Evolutionary conservation across 53 echinoderm and acorn worm species (phyloP).

Genomic region (Holothuria leucospilota): DNA sequence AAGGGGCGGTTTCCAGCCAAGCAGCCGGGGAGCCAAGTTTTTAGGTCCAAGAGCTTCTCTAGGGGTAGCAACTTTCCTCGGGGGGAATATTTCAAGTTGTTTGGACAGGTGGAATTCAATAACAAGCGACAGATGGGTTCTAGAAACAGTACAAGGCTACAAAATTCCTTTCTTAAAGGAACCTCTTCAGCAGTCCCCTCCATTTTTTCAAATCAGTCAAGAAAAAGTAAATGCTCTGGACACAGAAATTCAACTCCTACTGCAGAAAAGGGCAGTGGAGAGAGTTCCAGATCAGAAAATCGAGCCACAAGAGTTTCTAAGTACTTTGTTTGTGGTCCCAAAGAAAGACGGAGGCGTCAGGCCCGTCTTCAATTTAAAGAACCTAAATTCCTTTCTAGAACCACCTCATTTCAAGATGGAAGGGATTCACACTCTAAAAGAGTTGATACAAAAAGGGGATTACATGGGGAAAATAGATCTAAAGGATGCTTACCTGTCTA

Average conservation of each 20-base stretch:
- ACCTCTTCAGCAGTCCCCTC: background rate
- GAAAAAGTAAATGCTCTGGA: conserved; percentile 3
- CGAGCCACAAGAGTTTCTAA: background rate
- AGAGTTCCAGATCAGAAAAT: background rate
- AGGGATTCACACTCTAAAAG: conserved; percentile 21
- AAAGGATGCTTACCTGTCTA: background rate
- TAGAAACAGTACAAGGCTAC: background rate
- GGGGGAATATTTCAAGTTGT: background rate
- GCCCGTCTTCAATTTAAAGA: conserved; percentile 17
- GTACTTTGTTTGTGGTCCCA: conserved; percentile 26
- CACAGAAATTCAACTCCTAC: conserved; percentile 1
- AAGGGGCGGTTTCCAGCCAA: conserved; percentile 21
- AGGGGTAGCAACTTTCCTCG: background rate
- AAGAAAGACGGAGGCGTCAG: background rate
- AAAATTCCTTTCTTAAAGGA: background rate
- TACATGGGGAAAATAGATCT: conserved; percentile 26
- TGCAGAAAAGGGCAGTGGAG: conserved; percentile 3
- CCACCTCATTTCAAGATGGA: conserved; percentile 30
- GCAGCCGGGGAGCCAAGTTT: conserved; percentile 12
- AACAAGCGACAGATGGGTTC: conserved; percentile 3
- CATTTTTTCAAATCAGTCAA: background rate
- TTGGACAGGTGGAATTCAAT: background rate
- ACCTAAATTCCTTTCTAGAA: background rate
- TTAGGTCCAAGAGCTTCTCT: background rate
- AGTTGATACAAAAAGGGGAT: conserved; percentile 12